Percentiles rank a stretch among this genome's conserved stretches.
phyloP scores from a whole-genome alignment of 2,113 vertebrate genomes.

The Sprattus sprattus region DNA sequence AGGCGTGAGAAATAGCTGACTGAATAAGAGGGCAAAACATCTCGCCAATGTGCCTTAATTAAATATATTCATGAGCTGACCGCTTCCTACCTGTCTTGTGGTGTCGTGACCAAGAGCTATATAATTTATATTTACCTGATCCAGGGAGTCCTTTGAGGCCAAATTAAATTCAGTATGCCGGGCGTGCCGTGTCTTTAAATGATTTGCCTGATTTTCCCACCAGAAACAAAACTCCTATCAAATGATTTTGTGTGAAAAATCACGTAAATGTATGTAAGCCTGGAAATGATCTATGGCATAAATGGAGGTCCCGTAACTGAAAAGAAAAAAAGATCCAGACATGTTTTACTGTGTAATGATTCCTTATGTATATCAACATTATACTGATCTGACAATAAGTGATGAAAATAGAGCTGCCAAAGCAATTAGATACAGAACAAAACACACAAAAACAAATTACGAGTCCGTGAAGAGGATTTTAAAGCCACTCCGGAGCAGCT shows the following conservation, averaged over 20 bases:
- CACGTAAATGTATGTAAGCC: background rate
- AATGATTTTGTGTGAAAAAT: background rate
- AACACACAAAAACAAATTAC: background rate
- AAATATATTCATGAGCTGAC: conserved; percentile 1
- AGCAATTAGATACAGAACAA: background rate
- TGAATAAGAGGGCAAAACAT: background rate
- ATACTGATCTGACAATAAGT: background rate
- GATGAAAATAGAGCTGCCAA: background rate
- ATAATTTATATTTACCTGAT: background rate
- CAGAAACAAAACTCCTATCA: background rate
- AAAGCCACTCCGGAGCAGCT: background rate
- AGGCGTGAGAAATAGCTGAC: background rate
- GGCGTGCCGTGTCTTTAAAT: background rate
- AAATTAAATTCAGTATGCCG: background rate
- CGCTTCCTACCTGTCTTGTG: conserved; percentile 33
- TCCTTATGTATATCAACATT: background rate
- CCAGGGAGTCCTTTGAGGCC: background rate
- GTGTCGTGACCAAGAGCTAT: background rate
- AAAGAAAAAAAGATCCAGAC: background rate
- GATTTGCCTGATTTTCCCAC: background rate
- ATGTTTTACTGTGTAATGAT: background rate
- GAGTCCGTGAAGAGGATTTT: background rate
- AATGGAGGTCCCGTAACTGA: background rate
- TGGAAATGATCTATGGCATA: background rate
- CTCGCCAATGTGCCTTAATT: background rate